Evolutionary conservation across 2,888 invertebrate genomes (phyloP), one percentile per base, ranked within the genome.

Genomic region (Melieria picta): DNA sequence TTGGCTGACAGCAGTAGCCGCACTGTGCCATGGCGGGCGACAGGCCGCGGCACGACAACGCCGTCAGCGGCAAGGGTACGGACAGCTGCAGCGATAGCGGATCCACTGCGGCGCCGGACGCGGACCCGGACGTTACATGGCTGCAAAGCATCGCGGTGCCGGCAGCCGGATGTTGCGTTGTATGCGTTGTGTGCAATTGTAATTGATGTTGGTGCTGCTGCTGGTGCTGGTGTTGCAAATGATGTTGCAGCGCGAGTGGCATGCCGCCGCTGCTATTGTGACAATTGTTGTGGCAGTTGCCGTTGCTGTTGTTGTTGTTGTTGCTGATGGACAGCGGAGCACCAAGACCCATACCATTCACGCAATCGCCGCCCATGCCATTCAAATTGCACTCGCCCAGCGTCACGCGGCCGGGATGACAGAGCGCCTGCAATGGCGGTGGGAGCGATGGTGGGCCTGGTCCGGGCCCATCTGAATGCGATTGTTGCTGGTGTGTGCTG

Each of bases 1-100:
- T 94, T 79, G 91, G 90, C 75, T 91, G 89, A 77, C 90, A 90
- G 86, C 93, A 93, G 79, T 90, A 90, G 74, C 91, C 91, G 82
- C 93, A 94, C 79, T 89, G 83, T 72, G 78, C 77, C 43, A 46
- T 60, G 69, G 76, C 74, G 65, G 66, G 64, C 7, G 73, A 62
- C 60, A 71, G 58, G 61, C 72, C 63, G 69, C 71, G 63, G 57
- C 72, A 74, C 63, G 60, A 72, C 55, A 72, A 74, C 5, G 73
- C 70, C 58, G 71, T 69, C 46, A 75, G 46, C 66, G 71, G 70
- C 72, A 73, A 65, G 52, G 67, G 45, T 46, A 50, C 11, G 1
- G 63, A 57, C 11, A 57, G 48, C 55, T 42, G 9, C 45, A 11
- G 47, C 13, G 1, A 10, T 46, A 56, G 30, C 13, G 30, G 64